Percentiles rank a stretch among this genome's conserved stretches.
Conservation (phyloP, 2,113 vertebrate species). For the Dasypus novemcinctus region DNA sequence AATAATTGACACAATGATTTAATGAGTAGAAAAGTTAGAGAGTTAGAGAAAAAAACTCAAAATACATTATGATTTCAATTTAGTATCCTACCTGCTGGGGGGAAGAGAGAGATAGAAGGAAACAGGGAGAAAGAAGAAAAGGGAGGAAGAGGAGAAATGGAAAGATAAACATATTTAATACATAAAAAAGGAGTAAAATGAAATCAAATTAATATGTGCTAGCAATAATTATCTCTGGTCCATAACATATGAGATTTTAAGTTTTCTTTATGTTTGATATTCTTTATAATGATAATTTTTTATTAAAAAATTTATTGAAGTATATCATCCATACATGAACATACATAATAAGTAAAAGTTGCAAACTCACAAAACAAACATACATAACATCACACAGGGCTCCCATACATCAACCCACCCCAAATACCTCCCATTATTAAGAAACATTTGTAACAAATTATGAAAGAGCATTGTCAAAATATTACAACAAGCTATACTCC, state of each 20-base stretch:
- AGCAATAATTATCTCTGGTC: background rate
- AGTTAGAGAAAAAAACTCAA: background rate
- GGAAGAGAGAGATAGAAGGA: background rate
- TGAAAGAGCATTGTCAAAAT: too few relatives aligned
- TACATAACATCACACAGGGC: too few relatives aligned
- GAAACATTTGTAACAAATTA: too few relatives aligned
- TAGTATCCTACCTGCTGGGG: background rate
- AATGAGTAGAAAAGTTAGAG: background rate
- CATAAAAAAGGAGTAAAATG: background rate
- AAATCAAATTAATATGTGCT: background rate
- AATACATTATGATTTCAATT: background rate
- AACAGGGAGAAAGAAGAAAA: background rate
- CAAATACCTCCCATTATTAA: too few relatives aligned
- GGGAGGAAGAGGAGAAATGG: background rate
- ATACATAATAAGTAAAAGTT: too few relatives aligned
- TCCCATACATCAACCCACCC: too few relatives aligned
- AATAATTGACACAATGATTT: background rate
- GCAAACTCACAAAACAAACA: too few relatives aligned
- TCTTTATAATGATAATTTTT: background rate
- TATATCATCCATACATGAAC: too few relatives aligned
- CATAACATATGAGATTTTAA: background rate
- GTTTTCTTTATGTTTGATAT: background rate
- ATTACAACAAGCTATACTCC: too few relatives aligned
- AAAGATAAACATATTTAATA: background rate
- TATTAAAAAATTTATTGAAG: background rate